Base-by-base conservation (phyloP, 1,140 invertebrate genomes). In the Meloidogyne hapla region DNA sequence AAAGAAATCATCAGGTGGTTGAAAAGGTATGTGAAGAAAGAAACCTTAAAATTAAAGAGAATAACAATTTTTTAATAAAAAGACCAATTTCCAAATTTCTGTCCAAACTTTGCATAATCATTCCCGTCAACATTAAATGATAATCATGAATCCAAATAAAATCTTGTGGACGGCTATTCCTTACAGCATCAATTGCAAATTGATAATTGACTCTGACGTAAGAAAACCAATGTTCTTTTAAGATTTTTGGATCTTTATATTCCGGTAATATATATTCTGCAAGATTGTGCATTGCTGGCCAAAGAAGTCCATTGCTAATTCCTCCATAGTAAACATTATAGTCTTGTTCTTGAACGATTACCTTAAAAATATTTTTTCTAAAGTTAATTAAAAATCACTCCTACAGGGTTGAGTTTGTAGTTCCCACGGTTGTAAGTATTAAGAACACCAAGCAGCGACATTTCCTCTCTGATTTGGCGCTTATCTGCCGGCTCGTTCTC, bases 131-230 rank as follows among this genome's bases (percentile, higher is more conserved):
- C 85, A 86, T 85, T n/a, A 86, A 76, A 79, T 80, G 84, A 66
- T 86, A 86, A 69, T 86, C 85, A 68, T 86, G 85, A 69, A 86
- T 86, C 85, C 85, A 86, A 56, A 86, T 87, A 69, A 86, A 86
- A 68, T 86, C 85, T 42, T 86, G 85, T 15, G 85, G 85, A 9
- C 85, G 75, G 74, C 80, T 83, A 68, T 86, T 86, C 28, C 85
- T 73, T 2, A 87, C 86, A 25, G 85, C 84, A 67, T 86, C 80
- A 42, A 87, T 84, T 4, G 84, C 85, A 67, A 86, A 87, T 74
- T 86, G 85, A 63, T 86, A 86, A 64, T 86, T 86, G 25, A 86
- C 85, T 26, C 85, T 74, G 18, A 81, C 85, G 77, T 86, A 86
- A 2, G 86, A 74, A 71, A 81, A 85, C 85, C 85, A 86, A 69